Evolutionary conservation across 1,140 invertebrate species (phyloP), one percentile per base, ranked within the genome.

Genomic region (Drosophila nikananu): DNA sequence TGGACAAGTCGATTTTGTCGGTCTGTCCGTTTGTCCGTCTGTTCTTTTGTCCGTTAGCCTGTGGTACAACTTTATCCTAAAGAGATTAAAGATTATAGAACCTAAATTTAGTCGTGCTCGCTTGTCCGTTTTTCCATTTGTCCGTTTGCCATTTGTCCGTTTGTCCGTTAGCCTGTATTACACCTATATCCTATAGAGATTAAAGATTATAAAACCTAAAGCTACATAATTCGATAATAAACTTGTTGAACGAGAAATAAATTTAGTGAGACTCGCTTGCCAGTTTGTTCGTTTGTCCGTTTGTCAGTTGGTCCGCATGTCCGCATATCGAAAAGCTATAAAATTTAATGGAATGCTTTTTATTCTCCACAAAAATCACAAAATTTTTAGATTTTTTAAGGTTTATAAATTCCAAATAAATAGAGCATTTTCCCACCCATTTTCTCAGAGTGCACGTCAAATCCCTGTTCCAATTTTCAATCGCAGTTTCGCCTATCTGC

Each of bases 401-500:
- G n/a, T 6, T 1, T 23, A 23, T 15, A 25, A 17, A 17, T 25
- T 9, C 4, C 17, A 2, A 49, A 9, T 9, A 23, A 3, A 13
- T 49, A 9, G 1, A 4, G 8, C 2, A 9, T 5, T 23, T 55
- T 23, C 3, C 5, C 2, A 8, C 15, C 10, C 17, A 61, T 39
- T 37, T 67, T 41, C 35, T 21, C 27, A 5, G 6, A 9, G 41
- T 41, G 51, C 12, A 35, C 13, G 23, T 44, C 19, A 58, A 49
- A 71, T 39, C 68, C 25, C 41, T 25, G 41, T 41, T 39, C 41
- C 42, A 72, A 72, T 72, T 72, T 57, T 48, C 68, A 72, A 72
- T 77, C 61, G 64, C 75, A 62, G 51, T 60, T 63, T 57, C 54
- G 73, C 75, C 81, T 86, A 84, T 84, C 74, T 79, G 64, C 25